phyloP scores from a whole-genome alignment of 2,888 invertebrate species.

The Amblyteles armatorius region DNA sequence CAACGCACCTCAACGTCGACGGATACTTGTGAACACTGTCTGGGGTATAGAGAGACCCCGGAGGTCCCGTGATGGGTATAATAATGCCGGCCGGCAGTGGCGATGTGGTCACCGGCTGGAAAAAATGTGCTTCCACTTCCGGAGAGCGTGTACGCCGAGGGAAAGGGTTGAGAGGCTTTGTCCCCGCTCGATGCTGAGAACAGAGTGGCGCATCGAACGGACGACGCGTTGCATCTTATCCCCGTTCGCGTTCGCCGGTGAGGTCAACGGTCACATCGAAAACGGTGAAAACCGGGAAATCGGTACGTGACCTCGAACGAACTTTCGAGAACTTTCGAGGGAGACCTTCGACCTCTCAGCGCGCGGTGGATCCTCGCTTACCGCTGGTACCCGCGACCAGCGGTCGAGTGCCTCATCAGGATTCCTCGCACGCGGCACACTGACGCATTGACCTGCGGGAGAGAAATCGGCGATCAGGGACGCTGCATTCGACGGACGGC shows the following conservation, averaged over 20 bases:
- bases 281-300: conserved; percentile 43
- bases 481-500: neutral
- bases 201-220: neutral
- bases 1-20: conserved; percentile 81
- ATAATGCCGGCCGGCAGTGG: conserved; percentile 1
- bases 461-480: conserved; percentile 22
- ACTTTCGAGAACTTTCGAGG: too few species aligned
- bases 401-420: neutral
- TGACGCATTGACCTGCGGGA: conserved; percentile 16
- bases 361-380: neutral
- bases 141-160: neutral
- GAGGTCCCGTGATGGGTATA: conserved; percentile 28
- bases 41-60: neutral
- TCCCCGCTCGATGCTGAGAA: neutral
- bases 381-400: neutral
- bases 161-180: neutral
- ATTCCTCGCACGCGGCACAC: conserved; percentile 45
- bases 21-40: conserved; percentile 58
- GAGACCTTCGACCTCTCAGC: too few species aligned
- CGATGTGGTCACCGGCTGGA: conserved; percentile 10
- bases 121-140: conserved; percentile 16
- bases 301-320: conserved; percentile 3
- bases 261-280: conserved; percentile 36
- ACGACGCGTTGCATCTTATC: neutral
- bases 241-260: neutral